Conservation (phyloP, 2,113 vertebrate genomes). For the Brienomyrus brachyistius region DNA sequence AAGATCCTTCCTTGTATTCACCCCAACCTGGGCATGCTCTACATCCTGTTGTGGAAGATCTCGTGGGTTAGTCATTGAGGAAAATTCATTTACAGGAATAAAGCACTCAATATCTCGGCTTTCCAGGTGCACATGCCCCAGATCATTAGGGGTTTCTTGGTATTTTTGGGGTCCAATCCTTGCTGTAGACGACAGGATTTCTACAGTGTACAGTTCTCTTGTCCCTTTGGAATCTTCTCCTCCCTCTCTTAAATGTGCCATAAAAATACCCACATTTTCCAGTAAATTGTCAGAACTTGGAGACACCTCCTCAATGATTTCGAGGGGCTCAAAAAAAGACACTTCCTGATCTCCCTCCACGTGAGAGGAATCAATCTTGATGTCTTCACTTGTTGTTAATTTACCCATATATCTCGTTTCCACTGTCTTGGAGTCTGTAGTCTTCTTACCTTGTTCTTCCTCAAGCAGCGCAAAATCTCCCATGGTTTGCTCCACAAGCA, state of each 20-base stretch:
- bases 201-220: not conserved
- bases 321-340: not conserved
- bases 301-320: not conserved
- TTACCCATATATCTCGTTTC: not conserved
- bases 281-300: not conserved
- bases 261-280: not conserved
- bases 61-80: not conserved
- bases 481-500: slow-evolving; percentile 13
- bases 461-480: slow-evolving; percentile 19
- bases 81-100: not conserved
- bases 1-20: not conserved
- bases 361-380: not conserved
- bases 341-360: not conserved
- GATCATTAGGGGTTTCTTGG: not conserved
- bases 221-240: not conserved
- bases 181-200: not conserved
- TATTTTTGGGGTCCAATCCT: not conserved
- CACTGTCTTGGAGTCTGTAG: not conserved
- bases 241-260: not conserved
- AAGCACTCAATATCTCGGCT: not conserved
- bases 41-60: not conserved
- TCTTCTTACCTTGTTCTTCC: slow-evolving; percentile 17
- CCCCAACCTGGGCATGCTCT: not conserved
- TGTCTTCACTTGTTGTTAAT: not conserved
- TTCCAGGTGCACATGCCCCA: not conserved